phyloP scores from a whole-genome alignment of 2,113 vertebrate genomes.

The Meriones unguiculatus region DNA sequence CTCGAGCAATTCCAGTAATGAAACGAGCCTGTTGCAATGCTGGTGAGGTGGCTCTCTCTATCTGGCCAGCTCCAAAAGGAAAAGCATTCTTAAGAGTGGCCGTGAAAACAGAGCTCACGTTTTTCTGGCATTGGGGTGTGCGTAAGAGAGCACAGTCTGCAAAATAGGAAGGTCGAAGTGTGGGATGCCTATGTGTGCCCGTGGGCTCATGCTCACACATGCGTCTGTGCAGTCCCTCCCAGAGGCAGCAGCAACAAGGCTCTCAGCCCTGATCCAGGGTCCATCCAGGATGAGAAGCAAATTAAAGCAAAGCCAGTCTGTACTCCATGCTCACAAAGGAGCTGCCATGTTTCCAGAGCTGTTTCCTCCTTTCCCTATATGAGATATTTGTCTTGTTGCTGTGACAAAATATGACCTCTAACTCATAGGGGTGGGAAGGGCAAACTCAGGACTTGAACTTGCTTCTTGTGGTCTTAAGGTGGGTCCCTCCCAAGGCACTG shows the following conservation, averaged over 20 bases:
- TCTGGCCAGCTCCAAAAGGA: slow-evolving; percentile 24
- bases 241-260: not conserved
- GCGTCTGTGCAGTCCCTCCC: not conserved
- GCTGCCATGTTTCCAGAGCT: not conserved
- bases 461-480: not conserved
- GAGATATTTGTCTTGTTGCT: not conserved
- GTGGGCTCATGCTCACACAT: rapidly evolving
- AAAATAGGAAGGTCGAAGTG: not conserved
- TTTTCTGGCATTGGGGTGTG: not conserved
- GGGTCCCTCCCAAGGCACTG: not conserved
- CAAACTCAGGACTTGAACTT: not conserved
- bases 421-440: not conserved
- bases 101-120: not conserved
- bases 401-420: not conserved
- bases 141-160: not conserved
- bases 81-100: slow-evolving; percentile 35
- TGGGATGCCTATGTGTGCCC: no score
- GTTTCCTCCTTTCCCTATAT: not conserved
- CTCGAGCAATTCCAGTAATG: slow-evolving; percentile 57
- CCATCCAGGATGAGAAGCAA: not conserved
- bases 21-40: not conserved
- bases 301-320: slow-evolving; percentile 18
- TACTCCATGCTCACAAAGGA: not conserved
- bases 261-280: not conserved
- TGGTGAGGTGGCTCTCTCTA: slow-evolving; percentile 41